Evolutionary conservation across 2,113 vertebrate species (phyloP).

Genomic region (Xiphorhynchus elegans): DNA sequence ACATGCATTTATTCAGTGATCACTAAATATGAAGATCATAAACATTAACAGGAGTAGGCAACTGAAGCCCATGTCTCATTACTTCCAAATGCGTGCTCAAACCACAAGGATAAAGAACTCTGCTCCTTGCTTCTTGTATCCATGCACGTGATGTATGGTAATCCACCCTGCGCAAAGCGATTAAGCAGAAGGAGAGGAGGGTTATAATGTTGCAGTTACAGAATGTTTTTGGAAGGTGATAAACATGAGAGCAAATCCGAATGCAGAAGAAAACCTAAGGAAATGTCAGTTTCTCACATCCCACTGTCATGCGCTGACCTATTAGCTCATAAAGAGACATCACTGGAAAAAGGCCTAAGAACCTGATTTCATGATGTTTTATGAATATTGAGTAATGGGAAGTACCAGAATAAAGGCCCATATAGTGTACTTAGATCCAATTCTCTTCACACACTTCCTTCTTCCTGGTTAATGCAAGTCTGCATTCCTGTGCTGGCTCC

Average conservation of each 20-base stretch:
- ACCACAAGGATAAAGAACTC: not conserved
- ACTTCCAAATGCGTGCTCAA: not conserved
- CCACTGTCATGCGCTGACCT: not conserved
- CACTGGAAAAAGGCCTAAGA: not conserved
- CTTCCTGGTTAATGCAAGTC: not conserved
- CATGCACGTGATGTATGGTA: accelerated
- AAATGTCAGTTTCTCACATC: not conserved
- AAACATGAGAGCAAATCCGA: not conserved
- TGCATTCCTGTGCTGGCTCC: not conserved
- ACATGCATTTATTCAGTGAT: not conserved
- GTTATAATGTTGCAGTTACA: not conserved
- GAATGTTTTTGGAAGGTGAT: not conserved
- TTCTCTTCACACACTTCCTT: not conserved
- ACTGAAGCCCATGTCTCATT: not conserved
- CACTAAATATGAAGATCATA: not conserved
- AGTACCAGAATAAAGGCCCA: not conserved
- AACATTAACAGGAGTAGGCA: not conserved
- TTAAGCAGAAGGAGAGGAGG: not conserved
- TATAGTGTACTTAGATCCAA: not conserved
- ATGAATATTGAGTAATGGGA: not conserved
- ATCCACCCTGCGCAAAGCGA: not conserved
- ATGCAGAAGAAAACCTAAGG: not conserved
- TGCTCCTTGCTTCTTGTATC: not conserved
- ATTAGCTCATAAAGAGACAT: not conserved
- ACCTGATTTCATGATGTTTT: not conserved